Conservation (phyloP, 2,797 vertebrate species). For the Catharus ustulatus region DNA sequence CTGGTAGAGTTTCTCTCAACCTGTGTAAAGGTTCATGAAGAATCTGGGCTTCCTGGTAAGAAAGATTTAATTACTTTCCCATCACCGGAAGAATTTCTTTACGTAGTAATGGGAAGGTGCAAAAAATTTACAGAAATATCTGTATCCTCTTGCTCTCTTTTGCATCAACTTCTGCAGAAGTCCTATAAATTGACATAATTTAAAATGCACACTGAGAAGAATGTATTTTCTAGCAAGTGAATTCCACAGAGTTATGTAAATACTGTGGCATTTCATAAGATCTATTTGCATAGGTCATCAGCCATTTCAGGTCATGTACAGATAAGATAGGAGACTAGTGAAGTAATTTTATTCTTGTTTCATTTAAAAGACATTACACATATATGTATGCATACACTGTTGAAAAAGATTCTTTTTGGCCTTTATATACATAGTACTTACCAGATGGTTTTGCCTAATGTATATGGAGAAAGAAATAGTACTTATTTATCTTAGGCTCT, state of each 20-base stretch:
- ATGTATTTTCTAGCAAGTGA: neutral
- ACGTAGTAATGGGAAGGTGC: accelerated
- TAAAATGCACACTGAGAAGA: neutral
- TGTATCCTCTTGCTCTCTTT: neutral
- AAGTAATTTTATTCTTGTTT: neutral
- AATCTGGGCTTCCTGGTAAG: neutral
- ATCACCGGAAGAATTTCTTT: neutral
- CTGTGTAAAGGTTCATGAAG: neutral
- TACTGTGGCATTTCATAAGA: neutral
- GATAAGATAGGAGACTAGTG: neutral
- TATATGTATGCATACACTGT: neutral
- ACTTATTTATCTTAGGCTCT: neutral
- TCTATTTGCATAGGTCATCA: neutral
- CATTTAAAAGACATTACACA: neutral
- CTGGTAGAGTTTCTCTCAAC: neutral
- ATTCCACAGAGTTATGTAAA: neutral
- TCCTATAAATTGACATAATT: neutral
- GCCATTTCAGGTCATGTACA: neutral
- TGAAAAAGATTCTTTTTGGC: neutral
- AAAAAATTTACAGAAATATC: neutral
- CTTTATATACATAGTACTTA: neutral
- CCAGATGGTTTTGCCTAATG: neutral
- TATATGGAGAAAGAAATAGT: neutral
- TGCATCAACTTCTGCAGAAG: neutral
- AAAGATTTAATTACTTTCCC: neutral